A percentile compares a stretch with the other conserved stretches of the same genome.
These are phyloP conservation scores for Pyrgus malvae DNA, from an alignment of 2,888 invertebrate species.

Conservation along the genomic window DNA sequence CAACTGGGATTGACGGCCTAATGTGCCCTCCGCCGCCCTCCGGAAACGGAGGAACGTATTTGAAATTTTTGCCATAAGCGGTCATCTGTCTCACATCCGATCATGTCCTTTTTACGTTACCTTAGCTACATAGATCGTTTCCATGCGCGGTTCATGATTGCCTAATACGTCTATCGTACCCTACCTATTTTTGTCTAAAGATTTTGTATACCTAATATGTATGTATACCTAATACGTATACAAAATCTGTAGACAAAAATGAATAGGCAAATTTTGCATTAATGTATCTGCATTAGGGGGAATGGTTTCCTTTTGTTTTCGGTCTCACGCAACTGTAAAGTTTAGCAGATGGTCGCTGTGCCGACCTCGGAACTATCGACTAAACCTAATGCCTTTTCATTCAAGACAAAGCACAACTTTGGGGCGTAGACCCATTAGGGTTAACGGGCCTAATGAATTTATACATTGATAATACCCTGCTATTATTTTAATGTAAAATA, in stretches of 20 bases:
- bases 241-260: no score
- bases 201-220: not conserved
- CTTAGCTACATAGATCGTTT: no score
- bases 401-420: slow-evolving; percentile 20
- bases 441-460: slow-evolving; percentile 20
- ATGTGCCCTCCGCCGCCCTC: no score
- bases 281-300: slow-evolving; percentile 15
- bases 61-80: no score
- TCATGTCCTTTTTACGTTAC: no score
- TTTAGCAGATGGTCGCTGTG: slow-evolving; percentile 8
- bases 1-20: no score
- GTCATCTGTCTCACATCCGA: no score
- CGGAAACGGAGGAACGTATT: no score
- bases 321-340: slow-evolving; percentile 18
- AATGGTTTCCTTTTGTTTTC: slow-evolving; percentile 10
- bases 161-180: no score
- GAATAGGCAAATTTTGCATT: not conserved
- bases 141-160: no score
- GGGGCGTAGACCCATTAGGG: slow-evolving; percentile 16
- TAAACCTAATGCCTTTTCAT: slow-evolving; percentile 21
- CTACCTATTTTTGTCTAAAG: no score
- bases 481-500: slow-evolving; percentile 11
- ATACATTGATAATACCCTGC: slow-evolving; percentile 4
- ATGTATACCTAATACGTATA: not conserved
- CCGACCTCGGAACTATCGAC: slow-evolving; percentile 22